A percentile compares a stretch with the other conserved stretches of the same genome.
These are phyloP conservation scores for Casuarius casuarius DNA, from an alignment of 2,113 vertebrate genomes.

Conservation along the genomic window DNA sequence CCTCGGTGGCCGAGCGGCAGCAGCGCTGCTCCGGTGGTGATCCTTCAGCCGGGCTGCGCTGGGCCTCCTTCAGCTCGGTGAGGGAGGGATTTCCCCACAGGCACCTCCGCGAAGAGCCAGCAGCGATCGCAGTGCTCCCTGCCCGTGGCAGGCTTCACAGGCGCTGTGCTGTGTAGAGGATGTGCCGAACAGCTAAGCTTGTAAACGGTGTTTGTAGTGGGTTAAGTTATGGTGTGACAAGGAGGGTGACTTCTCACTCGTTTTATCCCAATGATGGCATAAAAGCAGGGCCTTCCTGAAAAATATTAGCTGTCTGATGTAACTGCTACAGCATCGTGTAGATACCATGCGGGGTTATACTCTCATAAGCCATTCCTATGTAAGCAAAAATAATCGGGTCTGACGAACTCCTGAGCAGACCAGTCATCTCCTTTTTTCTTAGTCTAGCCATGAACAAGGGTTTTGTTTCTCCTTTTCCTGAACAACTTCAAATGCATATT, in stretches of 20 bases:
- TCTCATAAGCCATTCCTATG: neutral
- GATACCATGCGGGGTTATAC: neutral
- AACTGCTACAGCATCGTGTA: neutral
- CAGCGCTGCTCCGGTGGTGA: no score
- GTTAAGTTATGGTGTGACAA: neutral
- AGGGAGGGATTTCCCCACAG: neutral
- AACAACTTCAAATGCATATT: neutral
- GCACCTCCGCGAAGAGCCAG: accelerated
- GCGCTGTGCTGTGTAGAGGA: accelerated
- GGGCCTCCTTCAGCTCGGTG: accelerated
- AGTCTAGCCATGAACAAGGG: accelerated
- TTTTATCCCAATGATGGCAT: neutral
- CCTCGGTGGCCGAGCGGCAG: no score
- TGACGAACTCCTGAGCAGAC: neutral
- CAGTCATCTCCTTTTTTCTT: neutral
- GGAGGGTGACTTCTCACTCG: neutral
- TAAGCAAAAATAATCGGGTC: neutral
- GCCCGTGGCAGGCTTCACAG: neutral
- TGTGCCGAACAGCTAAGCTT: neutral
- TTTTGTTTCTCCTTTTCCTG: neutral
- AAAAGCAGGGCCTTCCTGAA: neutral
- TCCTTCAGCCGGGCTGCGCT: accelerated
- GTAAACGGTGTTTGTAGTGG: no score
- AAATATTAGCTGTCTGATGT: accelerated
- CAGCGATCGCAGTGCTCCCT: accelerated